Evolutionary conservation across 2,888 invertebrate species (phyloP).

Genomic region (Acrocera orbiculus): DNA sequence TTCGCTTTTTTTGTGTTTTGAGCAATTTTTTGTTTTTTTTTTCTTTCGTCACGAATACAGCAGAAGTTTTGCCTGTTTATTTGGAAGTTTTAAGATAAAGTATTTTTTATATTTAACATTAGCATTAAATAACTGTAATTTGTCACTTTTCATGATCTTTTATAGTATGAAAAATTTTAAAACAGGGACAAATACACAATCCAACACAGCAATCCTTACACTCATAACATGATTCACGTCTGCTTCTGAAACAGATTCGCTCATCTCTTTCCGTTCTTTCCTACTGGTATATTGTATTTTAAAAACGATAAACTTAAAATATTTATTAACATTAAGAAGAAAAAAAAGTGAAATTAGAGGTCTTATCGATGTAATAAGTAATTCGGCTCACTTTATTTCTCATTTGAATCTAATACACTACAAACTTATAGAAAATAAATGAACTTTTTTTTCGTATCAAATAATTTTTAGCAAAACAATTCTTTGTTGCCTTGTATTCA

Average conservation of each 20-base stretch:
- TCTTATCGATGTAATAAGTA: background rate
- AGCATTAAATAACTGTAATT: no score
- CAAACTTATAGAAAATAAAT: constrained; percentile 1
- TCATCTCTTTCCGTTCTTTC: background rate
- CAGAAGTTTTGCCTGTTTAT: no score
- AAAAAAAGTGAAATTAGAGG: constrained; percentile 1
- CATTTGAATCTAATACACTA: background rate
- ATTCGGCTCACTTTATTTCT: background rate
- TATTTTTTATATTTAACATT: no score
- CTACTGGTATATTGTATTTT: no score
- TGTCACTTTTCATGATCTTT: no score
- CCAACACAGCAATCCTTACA: background rate
- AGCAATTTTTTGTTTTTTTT: no score
- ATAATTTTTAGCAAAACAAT: background rate
- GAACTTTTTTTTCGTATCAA: background rate
- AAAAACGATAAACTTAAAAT: background rate
- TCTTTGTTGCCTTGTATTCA: background rate
- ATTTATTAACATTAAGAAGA: background rate
- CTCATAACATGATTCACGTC: background rate
- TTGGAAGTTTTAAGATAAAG: no score
- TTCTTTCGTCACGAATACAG: no score
- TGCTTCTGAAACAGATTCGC: background rate
- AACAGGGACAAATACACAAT: constrained; percentile 1
- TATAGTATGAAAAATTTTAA: background rate
- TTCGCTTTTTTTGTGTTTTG: no score